These are phyloP conservation scores for Scrobipalpa costella DNA, from an alignment of 2,888 invertebrate genomes.

Conservation along the genomic window DNA sequence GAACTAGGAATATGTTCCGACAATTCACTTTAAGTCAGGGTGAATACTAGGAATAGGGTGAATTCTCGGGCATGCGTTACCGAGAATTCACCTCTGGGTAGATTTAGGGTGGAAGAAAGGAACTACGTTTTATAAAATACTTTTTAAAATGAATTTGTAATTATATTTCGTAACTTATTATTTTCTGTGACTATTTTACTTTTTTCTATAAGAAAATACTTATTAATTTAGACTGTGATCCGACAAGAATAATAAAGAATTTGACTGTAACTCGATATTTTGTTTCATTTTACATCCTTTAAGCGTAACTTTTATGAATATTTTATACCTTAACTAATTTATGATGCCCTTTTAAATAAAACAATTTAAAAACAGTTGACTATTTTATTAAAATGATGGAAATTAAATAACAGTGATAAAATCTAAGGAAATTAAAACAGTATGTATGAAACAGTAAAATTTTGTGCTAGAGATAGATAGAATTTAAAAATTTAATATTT, in stretches of 20 bases:
- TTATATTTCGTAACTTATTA: conserved; percentile 5
- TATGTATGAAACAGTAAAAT: not conserved
- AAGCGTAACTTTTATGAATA: too few relatives aligned
- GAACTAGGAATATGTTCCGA: too few relatives aligned
- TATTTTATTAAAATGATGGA: not conserved
- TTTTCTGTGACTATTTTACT: not conserved
- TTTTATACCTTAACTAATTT: too few relatives aligned
- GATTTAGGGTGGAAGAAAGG: too few relatives aligned
- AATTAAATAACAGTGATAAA: not conserved
- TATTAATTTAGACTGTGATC: not conserved
- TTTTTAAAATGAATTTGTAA: too few relatives aligned
- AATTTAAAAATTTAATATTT: not conserved
- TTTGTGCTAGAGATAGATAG: not conserved
- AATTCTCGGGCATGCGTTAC: too few relatives aligned
- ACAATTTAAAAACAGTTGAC: not conserved
- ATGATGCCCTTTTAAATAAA: not conserved
- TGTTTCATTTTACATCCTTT: not conserved
- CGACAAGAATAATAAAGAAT: conserved; percentile 8
- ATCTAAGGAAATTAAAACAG: not conserved
- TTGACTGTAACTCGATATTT: not conserved
- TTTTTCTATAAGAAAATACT: not conserved
- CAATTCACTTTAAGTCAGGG: too few relatives aligned
- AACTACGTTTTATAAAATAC: too few relatives aligned
- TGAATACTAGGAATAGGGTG: too few relatives aligned
- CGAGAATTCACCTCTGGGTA: too few relatives aligned